Evolutionary conservation across 2,888 invertebrate genomes (phyloP), one percentile per base, ranked within the genome.

Genomic region (Drosophila parthenogenetica): DNA sequence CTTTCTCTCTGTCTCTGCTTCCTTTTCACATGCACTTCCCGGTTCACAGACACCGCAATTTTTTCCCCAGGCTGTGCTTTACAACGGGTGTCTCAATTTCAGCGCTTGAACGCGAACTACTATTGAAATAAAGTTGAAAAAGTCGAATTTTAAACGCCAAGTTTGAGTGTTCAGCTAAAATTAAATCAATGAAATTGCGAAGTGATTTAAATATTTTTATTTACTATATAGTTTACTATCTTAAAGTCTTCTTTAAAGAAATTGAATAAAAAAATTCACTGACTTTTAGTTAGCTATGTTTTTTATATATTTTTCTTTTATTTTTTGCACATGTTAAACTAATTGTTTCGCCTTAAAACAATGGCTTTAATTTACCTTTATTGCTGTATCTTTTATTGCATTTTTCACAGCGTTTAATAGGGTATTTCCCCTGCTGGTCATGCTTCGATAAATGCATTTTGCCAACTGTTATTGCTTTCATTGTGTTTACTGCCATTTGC

Each of bases 401-500:
- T 42, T 42, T 45, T 5, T 5, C 10, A 16, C 13, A n/a, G 5
- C 2, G 22, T 43, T 22, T 16, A 32, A 29, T 53, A 58, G 58
- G 40, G 61, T 68, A 74, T 72, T 45, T 14, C 2, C 8, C 5
- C 17, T n/a, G 49, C 45, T 35, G 37, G 40, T 42, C 19, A 58
- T 8, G 8, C 7, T 17, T 16, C 1, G 5, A 7, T 37, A 22
- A 35, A 22, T 45, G 45, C 45, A n/a, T 25, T 57, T 64, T 37
- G 17, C 14, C 46, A 66, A 55, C 46, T 39, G 46, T 39, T 59
- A 50, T 49, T 73, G 50, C 43, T 50, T 49, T 42, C 59, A 35
- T 60, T 63, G 46, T 61, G 62, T 60, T 66, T 68, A 67, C 64
- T 69, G 74, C 67, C 74, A 55, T 74, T 77, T 74, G 81, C 55